A percentile compares a stretch with the other conserved stretches of the same genome.
phyloP scores from a whole-genome alignment of 2,888 invertebrate species.

The Parnassius apollo region DNA sequence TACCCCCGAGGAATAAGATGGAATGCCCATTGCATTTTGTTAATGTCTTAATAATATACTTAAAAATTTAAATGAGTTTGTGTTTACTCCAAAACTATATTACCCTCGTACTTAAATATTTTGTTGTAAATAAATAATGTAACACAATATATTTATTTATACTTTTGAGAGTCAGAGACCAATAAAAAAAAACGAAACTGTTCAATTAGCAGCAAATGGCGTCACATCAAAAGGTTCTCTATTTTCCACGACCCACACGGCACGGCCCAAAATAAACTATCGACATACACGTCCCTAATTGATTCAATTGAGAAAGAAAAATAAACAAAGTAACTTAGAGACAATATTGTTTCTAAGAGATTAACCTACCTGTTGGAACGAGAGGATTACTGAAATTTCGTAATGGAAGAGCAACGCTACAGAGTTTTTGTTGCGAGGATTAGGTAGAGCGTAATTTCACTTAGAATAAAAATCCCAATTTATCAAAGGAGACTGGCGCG shows the following conservation, averaged over 20 bases:
- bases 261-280: slow-evolving; percentile 21
- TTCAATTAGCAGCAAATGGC: slow-evolving; percentile 15
- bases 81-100: no score
- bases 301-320: slow-evolving; percentile 43
- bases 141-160: no score
- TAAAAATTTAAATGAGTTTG: no score
- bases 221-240: slow-evolving; percentile 8
- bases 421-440: slow-evolving; percentile 22
- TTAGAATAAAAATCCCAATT: slow-evolving; percentile 26
- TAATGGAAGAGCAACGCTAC: slow-evolving; percentile 9
- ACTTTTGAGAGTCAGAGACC: no score
- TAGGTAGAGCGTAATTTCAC: slow-evolving; percentile 17
- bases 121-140: no score
- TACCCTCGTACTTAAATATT: no score
- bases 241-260: slow-evolving; percentile 8
- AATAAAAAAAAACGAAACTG: neutral
- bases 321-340: slow-evolving; percentile 44
- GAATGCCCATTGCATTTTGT: no score
- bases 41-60: no score
- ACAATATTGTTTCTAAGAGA: slow-evolving; percentile 41
- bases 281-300: slow-evolving; percentile 42
- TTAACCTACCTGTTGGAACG: slow-evolving; percentile 29
- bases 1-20: no score
- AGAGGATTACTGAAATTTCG: slow-evolving; percentile 25
- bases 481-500: slow-evolving; percentile 24